A percentile compares a stretch with the other conserved stretches of the same genome.
Evolutionary conservation across 2,888 invertebrate genomes (phyloP).

Genomic region (Acheta domesticus): DNA sequence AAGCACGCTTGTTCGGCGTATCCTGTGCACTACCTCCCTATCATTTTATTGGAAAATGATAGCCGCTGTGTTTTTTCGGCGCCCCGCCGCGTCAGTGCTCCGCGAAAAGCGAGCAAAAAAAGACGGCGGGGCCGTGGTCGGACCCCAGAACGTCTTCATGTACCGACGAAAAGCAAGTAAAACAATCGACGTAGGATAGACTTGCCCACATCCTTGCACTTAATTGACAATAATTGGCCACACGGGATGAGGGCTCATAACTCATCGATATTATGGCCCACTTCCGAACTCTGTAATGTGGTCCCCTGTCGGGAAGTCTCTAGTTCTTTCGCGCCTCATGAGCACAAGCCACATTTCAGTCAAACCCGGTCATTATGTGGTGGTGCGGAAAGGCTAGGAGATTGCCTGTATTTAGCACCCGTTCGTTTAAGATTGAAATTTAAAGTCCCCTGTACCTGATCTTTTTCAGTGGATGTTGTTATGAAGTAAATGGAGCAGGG

Average conservation of each 20-base stretch:
- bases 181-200: not conserved
- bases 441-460: not conserved
- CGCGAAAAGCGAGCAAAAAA: not conserved
- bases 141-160: not conserved
- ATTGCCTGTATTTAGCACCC: conserved; percentile 18
- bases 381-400: not conserved
- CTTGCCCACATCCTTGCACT: not conserved
- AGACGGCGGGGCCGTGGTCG: not conserved
- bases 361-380: not conserved
- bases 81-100: not conserved
- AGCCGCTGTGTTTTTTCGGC: not conserved
- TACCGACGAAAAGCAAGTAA: not conserved
- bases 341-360: not conserved
- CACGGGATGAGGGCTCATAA: not conserved
- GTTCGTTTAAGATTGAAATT: not conserved
- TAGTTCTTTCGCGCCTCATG: not conserved
- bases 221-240: not conserved
- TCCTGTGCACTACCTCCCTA: conserved; percentile 11
- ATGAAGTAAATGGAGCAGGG: no score
- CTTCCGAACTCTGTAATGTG: not conserved
- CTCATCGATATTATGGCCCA: not conserved
- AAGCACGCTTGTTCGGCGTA: conserved; percentile 18
- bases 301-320: not conserved
- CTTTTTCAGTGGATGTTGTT: no score
- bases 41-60: conserved; percentile 18